A percentile compares a stretch with the other conserved stretches of the same genome.
These are phyloP conservation scores for Macaca nemestrina DNA, from an alignment of 2,113 vertebrate species.

Conservation along the genomic window DNA sequence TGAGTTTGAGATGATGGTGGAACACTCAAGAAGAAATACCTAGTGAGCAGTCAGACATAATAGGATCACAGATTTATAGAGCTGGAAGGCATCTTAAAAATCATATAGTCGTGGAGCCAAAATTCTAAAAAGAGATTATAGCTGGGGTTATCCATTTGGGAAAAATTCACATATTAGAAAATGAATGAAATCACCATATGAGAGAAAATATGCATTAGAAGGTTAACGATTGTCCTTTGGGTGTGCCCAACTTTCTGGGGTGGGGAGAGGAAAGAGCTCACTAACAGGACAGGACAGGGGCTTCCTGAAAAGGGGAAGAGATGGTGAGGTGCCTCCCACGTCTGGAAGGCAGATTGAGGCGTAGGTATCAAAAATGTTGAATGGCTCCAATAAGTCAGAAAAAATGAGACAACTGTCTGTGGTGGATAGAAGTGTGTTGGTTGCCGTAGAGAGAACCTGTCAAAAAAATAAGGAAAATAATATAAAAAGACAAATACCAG, in stretches of 20 bases:
- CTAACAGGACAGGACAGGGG: neutral
- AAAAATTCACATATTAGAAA: neutral
- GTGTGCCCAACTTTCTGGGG: neutral
- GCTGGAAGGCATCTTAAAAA: conserved; percentile 52
- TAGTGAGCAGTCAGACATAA: conserved; percentile 40
- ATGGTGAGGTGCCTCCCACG: neutral
- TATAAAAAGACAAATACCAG: conserved; percentile 10
- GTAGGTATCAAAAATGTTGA: neutral
- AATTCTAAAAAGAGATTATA: conserved; percentile 52
- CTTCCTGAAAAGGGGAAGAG: neutral
- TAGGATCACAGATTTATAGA: conserved; percentile 47
- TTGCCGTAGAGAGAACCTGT: neutral
- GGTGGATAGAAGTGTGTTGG: neutral
- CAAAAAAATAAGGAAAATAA: conserved; percentile 34
- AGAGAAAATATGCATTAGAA: neutral
- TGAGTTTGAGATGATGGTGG: neutral
- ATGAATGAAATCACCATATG: neutral
- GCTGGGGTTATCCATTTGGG: neutral
- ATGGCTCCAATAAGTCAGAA: neutral
- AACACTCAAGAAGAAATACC: conserved; percentile 13
- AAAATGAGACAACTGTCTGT: neutral
- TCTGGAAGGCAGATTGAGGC: neutral
- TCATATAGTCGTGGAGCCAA: conserved; percentile 35
- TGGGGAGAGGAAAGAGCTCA: neutral
- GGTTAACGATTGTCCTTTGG: neutral